phyloP scores from a whole-genome alignment of 2,113 vertebrate genomes.

The Piaya cayana region DNA sequence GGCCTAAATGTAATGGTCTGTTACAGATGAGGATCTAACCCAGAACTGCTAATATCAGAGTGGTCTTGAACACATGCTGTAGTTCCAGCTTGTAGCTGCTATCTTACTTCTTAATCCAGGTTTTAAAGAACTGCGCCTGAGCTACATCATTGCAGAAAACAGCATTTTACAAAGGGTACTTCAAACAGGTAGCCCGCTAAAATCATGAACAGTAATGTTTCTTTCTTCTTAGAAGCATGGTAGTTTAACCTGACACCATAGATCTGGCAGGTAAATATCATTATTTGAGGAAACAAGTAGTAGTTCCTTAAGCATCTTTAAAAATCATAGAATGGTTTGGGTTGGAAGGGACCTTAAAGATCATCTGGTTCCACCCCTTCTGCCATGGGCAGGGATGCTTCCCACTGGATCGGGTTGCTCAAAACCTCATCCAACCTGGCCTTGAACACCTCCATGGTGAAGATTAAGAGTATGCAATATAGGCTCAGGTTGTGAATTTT shows the following conservation, averaged over 20 bases:
- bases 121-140: neutral
- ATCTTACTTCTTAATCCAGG: neutral
- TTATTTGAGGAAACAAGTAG: neutral
- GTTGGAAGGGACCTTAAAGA: too few species aligned
- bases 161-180: neutral
- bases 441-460: too few species aligned
- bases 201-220: neutral
- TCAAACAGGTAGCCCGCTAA: neutral
- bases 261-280: neutral
- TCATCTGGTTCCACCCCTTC: too few species aligned
- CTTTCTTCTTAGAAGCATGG: neutral
- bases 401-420: too few species aligned
- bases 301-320: neutral
- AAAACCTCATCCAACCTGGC: too few species aligned
- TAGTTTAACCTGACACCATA: fast-evolving
- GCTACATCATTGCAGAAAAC: neutral
- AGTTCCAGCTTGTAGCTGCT: too few species aligned
- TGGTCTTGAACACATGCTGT: neutral
- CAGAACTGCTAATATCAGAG: neutral
- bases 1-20: fast-evolving
- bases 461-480: neutral
- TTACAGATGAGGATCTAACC: neutral
- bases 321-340: too few species aligned
- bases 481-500: neutral
- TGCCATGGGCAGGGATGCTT: too few species aligned